These are phyloP conservation scores for Salticus scenicus DNA, from an alignment of 2,888 invertebrate species.

Conservation along the genomic window DNA sequence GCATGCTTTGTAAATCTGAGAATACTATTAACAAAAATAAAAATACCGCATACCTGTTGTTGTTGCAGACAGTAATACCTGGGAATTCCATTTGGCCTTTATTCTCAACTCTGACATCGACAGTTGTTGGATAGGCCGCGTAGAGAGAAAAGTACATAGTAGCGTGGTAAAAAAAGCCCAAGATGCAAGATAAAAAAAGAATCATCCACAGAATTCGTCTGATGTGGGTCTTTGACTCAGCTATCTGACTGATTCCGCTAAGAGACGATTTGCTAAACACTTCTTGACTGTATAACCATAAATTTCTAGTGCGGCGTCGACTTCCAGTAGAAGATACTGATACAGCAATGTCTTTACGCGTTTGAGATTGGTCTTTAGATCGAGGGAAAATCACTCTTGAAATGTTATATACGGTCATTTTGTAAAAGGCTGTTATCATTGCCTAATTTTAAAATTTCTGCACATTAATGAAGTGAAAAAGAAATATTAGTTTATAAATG, in stretches of 20 bases:
- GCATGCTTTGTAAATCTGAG: too few species aligned
- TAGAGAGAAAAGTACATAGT: conserved; percentile 61
- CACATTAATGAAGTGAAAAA: too few species aligned
- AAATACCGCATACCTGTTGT: too few species aligned
- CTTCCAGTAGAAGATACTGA: background rate
- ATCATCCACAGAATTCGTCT: conserved; percentile 50
- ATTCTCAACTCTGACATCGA: conserved; percentile 66
- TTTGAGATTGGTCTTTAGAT: too few species aligned
- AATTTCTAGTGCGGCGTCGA: conserved; percentile 6
- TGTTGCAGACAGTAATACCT: conserved; percentile 64
- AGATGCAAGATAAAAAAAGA: conserved; percentile 51
- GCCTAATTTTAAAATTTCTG: conserved; percentile 16
- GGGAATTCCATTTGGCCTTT: conserved; percentile 64
- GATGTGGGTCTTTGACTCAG: conserved; percentile 52
- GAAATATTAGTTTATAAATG: too few species aligned
- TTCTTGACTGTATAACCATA: conserved; percentile 52
- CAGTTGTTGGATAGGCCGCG: conserved; percentile 60
- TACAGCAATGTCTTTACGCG: background rate
- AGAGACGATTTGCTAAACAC: conserved; percentile 67
- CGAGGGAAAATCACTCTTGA: background rate
- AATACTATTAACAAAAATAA: too few species aligned
- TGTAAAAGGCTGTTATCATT: background rate
- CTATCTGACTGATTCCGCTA: conserved; percentile 66
- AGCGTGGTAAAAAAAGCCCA: conserved; percentile 67
- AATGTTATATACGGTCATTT: conserved; percentile 41